These are phyloP conservation scores for Temnothorax longispinosus DNA, from an alignment of 1,140 invertebrate species.

Conservation along the genomic window DNA sequence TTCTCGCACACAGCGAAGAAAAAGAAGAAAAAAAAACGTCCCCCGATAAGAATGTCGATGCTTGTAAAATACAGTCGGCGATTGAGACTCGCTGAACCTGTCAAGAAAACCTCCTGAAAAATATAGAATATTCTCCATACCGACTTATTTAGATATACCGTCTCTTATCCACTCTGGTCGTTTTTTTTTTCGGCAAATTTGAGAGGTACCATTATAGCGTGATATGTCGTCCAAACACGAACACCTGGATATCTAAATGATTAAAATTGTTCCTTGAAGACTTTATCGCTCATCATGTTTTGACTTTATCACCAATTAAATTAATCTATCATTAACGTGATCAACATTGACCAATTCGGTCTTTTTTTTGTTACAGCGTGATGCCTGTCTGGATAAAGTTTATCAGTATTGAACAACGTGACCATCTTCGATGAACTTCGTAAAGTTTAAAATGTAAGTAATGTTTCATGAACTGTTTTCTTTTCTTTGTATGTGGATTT, in stretches of 20 bases:
- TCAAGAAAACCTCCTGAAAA: background rate
- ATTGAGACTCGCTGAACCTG: constrained; percentile 15
- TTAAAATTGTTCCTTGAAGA: background rate
- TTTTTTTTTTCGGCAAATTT: background rate
- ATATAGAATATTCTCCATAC: background rate
- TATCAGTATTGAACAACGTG: background rate
- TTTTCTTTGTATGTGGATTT: background rate
- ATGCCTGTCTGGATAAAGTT: constrained; percentile 6
- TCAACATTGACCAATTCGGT: constrained; percentile 9
- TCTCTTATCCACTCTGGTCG: background rate
- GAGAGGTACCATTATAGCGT: background rate
- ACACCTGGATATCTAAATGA: background rate
- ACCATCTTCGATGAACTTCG: constrained; percentile 6
- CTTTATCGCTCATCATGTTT: background rate
- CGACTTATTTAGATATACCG: constrained; percentile 2
- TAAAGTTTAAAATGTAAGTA: constrained; percentile 27
- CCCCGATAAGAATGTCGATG: constrained; percentile 1
- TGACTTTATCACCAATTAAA: background rate
- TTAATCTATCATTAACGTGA: background rate
- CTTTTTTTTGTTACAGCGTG: constrained; percentile 29
- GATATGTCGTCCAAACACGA: background rate
- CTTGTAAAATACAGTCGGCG: constrained; percentile 44
- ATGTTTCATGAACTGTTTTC: background rate
- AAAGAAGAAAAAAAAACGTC: background rate
- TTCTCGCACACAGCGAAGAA: background rate